These are phyloP conservation scores for Aptenodytes patagonicus DNA, from an alignment of 2,113 vertebrate genomes.

Conservation along the genomic window DNA sequence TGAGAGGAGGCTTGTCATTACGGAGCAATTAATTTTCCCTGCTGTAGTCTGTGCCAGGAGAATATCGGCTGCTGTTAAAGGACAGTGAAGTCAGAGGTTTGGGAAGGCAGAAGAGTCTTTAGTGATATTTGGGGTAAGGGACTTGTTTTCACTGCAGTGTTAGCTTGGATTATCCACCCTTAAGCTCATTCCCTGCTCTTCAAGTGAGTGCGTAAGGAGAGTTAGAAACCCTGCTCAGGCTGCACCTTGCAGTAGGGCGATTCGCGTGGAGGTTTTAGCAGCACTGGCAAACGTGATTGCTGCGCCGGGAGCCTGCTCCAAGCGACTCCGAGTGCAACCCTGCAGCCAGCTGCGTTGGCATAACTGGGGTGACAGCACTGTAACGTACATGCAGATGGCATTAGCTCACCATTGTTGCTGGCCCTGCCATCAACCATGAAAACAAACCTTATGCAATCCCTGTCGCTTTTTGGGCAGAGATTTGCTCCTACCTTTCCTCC, in stretches of 20 bases:
- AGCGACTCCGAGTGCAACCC: fast-evolving
- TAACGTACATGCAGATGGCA: fast-evolving
- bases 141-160: background rate
- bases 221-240: background rate
- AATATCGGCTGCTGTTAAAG: background rate
- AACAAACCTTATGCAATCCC: background rate
- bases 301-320: background rate
- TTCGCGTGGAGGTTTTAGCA: fast-evolving
- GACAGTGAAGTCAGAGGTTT: background rate
- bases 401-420: background rate
- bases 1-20: background rate
- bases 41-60: background rate
- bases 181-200: background rate
- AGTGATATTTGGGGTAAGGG: background rate
- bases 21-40: background rate
- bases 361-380: background rate
- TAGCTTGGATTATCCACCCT: background rate
- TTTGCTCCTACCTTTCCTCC: background rate
- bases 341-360: background rate
- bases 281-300: fast-evolving
- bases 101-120: background rate
- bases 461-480: background rate
- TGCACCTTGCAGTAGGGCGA: fast-evolving
- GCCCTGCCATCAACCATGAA: background rate
- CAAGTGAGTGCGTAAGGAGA: fast-evolving